Conservation (phyloP, 1,140 invertebrate species). For the Heliconius nattereri region DNA sequence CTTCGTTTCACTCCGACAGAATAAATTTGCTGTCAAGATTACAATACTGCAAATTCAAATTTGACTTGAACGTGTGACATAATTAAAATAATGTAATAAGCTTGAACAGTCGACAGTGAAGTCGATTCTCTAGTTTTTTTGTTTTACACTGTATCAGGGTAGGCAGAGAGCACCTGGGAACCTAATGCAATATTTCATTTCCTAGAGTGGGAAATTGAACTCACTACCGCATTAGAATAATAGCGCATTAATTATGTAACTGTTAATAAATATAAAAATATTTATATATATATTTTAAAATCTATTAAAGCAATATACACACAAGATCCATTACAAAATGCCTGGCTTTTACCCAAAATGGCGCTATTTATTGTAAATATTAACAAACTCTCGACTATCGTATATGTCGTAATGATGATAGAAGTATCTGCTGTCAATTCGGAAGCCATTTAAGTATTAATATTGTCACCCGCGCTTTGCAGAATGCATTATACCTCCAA, state of each 20-base stretch:
- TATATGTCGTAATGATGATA: neutral
- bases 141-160: too few relatives aligned
- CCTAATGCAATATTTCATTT: too few relatives aligned
- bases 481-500: conserved; percentile 10
- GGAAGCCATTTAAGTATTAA: conserved; percentile 13
- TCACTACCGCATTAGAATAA: too few relatives aligned
- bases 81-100: neutral
- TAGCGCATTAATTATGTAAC: too few relatives aligned
- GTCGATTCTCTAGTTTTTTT: too few relatives aligned
- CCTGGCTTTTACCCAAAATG: neutral
- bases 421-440: neutral
- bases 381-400: neutral
- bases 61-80: neutral
- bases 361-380: neutral
- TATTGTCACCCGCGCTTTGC: neutral
- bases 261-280: too few relatives aligned
- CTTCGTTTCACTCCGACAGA: neutral
- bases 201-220: too few relatives aligned
- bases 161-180: too few relatives aligned
- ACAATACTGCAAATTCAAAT: neutral
- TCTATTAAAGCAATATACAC: neutral
- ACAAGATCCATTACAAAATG: neutral
- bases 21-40: neutral
- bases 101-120: too few relatives aligned
- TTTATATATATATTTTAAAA: too few relatives aligned